Evolutionary conservation across 2,113 vertebrate species (phyloP).

Genomic region (Ageneiosus marmoratus): DNA sequence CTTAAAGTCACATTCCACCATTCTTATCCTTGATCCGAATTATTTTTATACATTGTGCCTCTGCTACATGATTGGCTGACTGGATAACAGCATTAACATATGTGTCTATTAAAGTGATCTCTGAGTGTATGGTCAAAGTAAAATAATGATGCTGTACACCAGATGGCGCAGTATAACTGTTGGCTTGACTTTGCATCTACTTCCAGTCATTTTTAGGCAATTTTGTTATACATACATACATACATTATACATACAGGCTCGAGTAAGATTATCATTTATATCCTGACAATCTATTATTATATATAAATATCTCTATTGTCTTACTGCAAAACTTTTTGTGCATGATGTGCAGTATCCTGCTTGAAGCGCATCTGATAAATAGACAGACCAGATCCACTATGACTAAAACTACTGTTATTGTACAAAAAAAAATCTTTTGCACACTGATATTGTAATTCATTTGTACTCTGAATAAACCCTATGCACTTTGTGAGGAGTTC

Average conservation of each 20-base stretch:
- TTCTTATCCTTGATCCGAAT: not conserved
- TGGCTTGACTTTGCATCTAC: not conserved
- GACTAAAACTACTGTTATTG: not conserved
- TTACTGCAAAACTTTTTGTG: not conserved
- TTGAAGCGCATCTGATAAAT: no score
- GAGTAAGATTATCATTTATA: not conserved
- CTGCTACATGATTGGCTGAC: not conserved
- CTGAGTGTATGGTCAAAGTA: not conserved
- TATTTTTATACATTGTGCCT: not conserved
- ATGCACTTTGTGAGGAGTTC: not conserved
- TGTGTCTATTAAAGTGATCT: not conserved
- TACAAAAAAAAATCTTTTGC: not conserved
- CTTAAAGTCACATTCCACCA: no score
- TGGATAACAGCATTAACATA: not conserved
- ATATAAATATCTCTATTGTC: not conserved
- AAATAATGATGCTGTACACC: constrained; percentile 14
- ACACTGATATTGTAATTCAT: not conserved
- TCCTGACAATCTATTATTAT: not conserved
- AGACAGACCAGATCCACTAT: no score
- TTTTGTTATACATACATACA: no score
- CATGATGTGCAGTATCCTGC: not conserved
- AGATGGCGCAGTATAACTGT: constrained; percentile 47
- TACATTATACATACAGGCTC: no score
- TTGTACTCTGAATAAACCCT: not conserved
- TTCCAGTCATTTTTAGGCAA: not conserved